These are phyloP conservation scores for Limnodromus scolopaceus DNA, from an alignment of 2,797 vertebrate species.

Conservation along the genomic window DNA sequence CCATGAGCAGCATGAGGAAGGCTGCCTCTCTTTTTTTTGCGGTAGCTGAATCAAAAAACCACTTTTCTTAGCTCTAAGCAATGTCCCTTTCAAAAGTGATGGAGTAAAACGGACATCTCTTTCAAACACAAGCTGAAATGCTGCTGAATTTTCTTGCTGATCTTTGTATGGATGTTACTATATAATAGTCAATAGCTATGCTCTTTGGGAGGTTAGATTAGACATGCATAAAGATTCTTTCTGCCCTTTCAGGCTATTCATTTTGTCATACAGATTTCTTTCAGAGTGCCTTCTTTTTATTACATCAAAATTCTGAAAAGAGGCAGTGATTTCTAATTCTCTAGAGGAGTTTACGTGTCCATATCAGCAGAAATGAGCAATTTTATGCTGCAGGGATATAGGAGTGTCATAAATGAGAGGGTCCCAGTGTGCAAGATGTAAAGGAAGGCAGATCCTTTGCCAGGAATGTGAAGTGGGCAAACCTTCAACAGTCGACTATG, in stretches of 20 bases:
- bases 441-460: background rate
- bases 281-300: background rate
- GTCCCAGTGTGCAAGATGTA: background rate
- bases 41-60: background rate
- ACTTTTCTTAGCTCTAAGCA: background rate
- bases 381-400: background rate
- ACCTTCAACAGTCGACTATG: background rate
- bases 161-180: background rate
- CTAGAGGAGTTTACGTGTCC: background rate
- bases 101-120: conserved; percentile 6
- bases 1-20: background rate
- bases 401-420: background rate
- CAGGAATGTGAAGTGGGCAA: background rate
- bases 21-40: background rate
- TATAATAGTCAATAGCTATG: background rate
- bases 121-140: conserved; percentile 16
- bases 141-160: conserved; percentile 14
- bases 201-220: background rate
- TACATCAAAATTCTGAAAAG: background rate
- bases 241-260: background rate
- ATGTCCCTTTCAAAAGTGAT: conserved; percentile 2
- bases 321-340: background rate
- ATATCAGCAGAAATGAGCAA: background rate
- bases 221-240: background rate
- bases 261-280: background rate